Base-by-base conservation (phyloP, 2,888 invertebrate species). In the Rhagophthalmus giganteus region DNA sequence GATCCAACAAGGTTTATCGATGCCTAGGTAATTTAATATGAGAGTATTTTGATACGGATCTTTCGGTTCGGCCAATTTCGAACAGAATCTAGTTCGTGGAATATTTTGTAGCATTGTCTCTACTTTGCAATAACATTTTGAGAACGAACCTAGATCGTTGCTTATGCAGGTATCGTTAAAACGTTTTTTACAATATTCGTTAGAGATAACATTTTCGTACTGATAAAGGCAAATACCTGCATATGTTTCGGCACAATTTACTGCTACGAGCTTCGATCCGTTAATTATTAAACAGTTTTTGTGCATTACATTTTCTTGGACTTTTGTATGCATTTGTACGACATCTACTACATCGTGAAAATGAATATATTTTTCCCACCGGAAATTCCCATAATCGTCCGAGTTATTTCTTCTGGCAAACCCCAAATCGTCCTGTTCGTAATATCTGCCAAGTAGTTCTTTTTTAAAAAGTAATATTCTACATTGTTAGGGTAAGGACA, bases 41-140 rank as follows among this genome's bases (percentile, higher is more conserved):
- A 46, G n/a, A 7, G 2, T 6, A 6, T 40, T 48, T 40, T 40
- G 26, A 16, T 33, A 39, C 12, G 48, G 48, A 10, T 33, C 10
- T 40, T 2, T 6, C 2, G 34, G 11, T 25, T 40, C 40, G 7
- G 33, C 34, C 8, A 48, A 33, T 27, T 39, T 48, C 1, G 11
- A 9, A 24, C 48, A 48, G 9, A 33, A 40, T 7, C 30, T 5
- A 6, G 27, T n/a, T 5, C 12, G 25, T 13, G 2, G 7, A 6
- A 8, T 6, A 7, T 11, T 7, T n/a, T n/a, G n/a, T n/a, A n/a
- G n/a, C n/a, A n/a, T n/a, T 7, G 11, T 7, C 5, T 10, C 16
- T n/a, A n/a, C 31, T 31, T 14, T 33, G 26, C 47, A 47, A 15
- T 26, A 39, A 15, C 47, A 47, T 33, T 31, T 38, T 2, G 24